phyloP scores from a whole-genome alignment of 2,797 vertebrate species.

The Podarcis lilfordi region DNA sequence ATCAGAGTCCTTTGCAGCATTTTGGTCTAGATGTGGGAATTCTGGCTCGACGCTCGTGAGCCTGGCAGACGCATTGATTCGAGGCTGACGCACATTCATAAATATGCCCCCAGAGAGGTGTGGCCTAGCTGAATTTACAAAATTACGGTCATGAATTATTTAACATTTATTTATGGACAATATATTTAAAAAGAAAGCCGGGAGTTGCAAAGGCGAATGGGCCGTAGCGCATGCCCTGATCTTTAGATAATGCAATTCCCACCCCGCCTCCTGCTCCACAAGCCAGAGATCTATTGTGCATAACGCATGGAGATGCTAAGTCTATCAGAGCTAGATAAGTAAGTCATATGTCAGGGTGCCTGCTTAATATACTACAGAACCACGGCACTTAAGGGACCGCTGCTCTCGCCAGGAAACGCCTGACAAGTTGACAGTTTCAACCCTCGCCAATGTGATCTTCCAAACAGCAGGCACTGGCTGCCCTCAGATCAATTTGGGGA shows the following conservation, averaged over 20 bases:
- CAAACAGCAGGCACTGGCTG: conserved; percentile 1
- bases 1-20: conserved; percentile 86
- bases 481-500: background rate
- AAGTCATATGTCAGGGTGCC: conserved; percentile 61
- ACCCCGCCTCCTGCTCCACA: background rate
- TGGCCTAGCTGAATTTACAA: conserved; percentile 86
- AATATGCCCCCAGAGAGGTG: conserved; percentile 88
- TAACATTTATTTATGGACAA: conserved; percentile 87
- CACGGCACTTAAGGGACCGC: conserved; percentile 38
- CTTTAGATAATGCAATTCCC: conserved; percentile 78
- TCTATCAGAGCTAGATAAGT: conserved; percentile 62
- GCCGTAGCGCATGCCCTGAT: conserved; percentile 69
- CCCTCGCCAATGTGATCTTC: conserved; percentile 37
- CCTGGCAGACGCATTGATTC: conserved; percentile 90
- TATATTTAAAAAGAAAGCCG: conserved; percentile 79
- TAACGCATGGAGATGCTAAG: conserved; percentile 62
- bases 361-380: conserved; percentile 44
- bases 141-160: conserved; percentile 98
- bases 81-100: conserved; percentile 78
- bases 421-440: conserved; percentile 32
- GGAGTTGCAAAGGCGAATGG: conserved; percentile 77
- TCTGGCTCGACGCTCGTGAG: conserved; percentile 81
- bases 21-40: conserved; percentile 86
- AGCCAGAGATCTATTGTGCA: conserved; percentile 55
- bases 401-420: conserved; percentile 55